Evolutionary conservation across 2,888 invertebrate genomes (phyloP).

Genomic region (Acanthosoma haemorrhoidale): DNA sequence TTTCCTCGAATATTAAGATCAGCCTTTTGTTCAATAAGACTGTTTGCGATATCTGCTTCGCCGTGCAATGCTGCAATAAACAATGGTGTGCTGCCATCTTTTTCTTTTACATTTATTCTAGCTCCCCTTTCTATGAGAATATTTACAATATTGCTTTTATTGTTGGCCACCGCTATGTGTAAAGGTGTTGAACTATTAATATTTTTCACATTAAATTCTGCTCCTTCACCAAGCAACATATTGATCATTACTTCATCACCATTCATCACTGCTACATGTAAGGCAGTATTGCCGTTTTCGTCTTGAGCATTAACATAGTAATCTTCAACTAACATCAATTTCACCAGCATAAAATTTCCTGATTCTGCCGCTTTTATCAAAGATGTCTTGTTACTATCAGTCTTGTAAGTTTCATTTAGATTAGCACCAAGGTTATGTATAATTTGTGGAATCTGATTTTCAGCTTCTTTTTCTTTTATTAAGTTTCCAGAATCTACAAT

Average conservation of each 20-base stretch:
- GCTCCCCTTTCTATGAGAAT: background rate
- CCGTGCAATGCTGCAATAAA: background rate
- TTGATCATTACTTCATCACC: slow-evolving; percentile 3
- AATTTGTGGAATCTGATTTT: background rate
- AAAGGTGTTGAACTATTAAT: background rate
- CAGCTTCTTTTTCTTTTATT: background rate
- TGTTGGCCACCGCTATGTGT: background rate
- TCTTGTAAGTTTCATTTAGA: background rate
- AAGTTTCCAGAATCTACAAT: background rate
- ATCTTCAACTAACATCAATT: background rate
- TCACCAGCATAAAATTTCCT: background rate
- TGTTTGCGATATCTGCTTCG: background rate
- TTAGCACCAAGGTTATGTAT: background rate
- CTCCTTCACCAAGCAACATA: background rate
- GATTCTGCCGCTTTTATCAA: background rate
- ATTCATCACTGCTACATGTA: slow-evolving; percentile 16
- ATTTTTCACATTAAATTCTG: background rate
- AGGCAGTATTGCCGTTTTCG: background rate
- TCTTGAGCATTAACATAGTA: background rate
- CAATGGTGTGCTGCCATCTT: background rate
- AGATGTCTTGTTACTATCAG: background rate
- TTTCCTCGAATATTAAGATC: background rate
- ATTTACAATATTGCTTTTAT: background rate
- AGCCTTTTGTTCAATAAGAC: background rate
- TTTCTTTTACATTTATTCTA: background rate